A percentile compares a stretch with the other conserved stretches of the same genome.
Conservation (phyloP, 2,888 invertebrate species). For the Mythimna impura region DNA sequence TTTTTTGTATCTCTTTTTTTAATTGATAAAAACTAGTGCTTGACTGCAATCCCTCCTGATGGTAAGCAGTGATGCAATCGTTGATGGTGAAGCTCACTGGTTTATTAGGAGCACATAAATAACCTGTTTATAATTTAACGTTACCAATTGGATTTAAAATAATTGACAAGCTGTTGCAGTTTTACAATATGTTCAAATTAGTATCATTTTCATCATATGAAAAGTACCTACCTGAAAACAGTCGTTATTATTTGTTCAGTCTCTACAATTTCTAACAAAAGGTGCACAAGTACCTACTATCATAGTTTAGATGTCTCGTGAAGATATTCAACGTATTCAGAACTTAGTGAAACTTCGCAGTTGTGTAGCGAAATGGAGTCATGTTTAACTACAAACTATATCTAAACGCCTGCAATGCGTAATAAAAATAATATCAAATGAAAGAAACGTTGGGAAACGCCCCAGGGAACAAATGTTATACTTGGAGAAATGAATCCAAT, state of each 20-base stretch:
- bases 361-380: constrained; percentile 7
- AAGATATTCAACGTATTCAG: constrained; percentile 17
- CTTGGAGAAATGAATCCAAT: constrained; percentile 19
- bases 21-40: too few species aligned
- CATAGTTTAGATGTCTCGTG: constrained; percentile 3
- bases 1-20: background rate
- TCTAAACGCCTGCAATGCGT: constrained; percentile 17
- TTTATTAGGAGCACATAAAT: background rate
- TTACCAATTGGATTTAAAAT: background rate
- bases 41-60: too few species aligned
- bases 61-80: too few species aligned
- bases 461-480: constrained; percentile 17
- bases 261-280: constrained; percentile 1
- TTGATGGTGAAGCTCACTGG: too few species aligned
- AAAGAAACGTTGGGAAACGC: constrained; percentile 28
- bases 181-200: background rate
- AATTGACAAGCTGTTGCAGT: background rate
- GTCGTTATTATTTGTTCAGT: background rate
- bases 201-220: background rate
- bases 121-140: background rate
- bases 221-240: background rate
- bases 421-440: constrained; percentile 24
- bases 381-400: constrained; percentile 27
- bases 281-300: background rate
- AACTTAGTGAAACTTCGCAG: constrained; percentile 11